A percentile compares a stretch with the other conserved stretches of the same genome.
Conservation (phyloP, 2,888 invertebrate genomes). For the Tipula lateralis region DNA sequence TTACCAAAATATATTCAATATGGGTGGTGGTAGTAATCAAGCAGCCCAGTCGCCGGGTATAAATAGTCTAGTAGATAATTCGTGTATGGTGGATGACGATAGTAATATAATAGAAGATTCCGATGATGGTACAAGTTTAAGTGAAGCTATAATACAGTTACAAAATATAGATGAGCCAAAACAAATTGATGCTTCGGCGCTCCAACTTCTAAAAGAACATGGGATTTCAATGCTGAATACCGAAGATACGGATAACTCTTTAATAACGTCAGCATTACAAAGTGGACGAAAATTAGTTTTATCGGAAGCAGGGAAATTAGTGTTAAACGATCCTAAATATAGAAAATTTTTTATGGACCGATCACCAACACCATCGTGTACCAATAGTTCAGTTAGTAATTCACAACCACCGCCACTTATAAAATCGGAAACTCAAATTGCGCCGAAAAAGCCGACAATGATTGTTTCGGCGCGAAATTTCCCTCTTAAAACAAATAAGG, state of each 20-base stretch:
- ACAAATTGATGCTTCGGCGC: conserved; percentile 41
- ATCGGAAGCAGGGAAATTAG: conserved; percentile 48
- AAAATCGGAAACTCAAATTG: background rate
- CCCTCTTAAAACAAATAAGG: conserved; percentile 33
- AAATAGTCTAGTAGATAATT: background rate
- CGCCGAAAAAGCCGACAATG: conserved; percentile 28
- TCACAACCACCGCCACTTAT: background rate
- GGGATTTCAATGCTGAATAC: conserved; percentile 82
- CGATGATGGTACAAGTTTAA: conserved; percentile 31
- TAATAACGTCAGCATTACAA: conserved; percentile 75
- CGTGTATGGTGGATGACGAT: background rate
- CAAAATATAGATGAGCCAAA: conserved; percentile 38
- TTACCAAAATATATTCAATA: background rate
- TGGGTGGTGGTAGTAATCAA: background rate
- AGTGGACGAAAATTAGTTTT: conserved; percentile 80
- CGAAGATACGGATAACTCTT: conserved; percentile 61
- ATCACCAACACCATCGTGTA: background rate
- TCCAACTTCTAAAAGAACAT: conserved; percentile 73
- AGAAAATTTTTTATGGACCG: background rate
- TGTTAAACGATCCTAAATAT: conserved; percentile 27
- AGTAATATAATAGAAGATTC: conserved; percentile 29
- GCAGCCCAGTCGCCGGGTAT: background rate
- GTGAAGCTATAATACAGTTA: conserved; percentile 34
- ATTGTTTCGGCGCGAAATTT: conserved; percentile 30
- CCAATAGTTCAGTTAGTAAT: background rate